Evolutionary conservation across 2,797 vertebrate species (phyloP), one percentile per base, ranked within the genome.

Genomic region (Manis pentadactyla): DNA sequence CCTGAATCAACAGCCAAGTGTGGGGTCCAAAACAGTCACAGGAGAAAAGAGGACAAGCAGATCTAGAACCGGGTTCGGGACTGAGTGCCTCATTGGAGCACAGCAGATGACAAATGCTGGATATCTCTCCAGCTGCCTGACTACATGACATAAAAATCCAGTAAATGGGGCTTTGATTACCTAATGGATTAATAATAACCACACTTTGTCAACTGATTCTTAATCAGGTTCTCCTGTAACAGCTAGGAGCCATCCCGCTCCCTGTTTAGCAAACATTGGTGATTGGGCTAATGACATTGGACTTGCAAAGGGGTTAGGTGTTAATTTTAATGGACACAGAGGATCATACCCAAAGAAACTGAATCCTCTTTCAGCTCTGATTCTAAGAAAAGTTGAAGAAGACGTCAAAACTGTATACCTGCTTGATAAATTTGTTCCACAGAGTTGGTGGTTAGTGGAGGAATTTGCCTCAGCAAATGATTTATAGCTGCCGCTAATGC

Each of bases 281-380:
- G 53, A 77, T 31, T 83, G 18, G 75, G 51, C n/a, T 57, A 78
- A 71, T 73, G 66, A 23, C n/a, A 19, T 8, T 49, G 21, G 4
- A 77, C 69, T 63, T 71, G 34, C 25, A n/a, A 3, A 90, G 34
- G 27, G 31, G 61, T 96, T 49, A 78, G 5, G 82, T 66, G 64
- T 83, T 83, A 82, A 90, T 83, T 90, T 64, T 93, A 94, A 90
- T 25, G 12, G 63, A 79, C 29, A 49, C 64, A 51, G 29, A 61
- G 31, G 10, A 7, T 55, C 75, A 93, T 87, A 25, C 42, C 19
- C 12, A 78, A 83, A 74, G 55, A 78, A 87, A n/a, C 7, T 57
- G 19, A 64, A 25, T 64, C 87, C 0, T 49, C 59, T 61, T 94
- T 78, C 25, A 81, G 19, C 14, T 92, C 17, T 69, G n/a, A 64